A percentile compares a stretch with the other conserved stretches of the same genome.
Evolutionary conservation across 2,113 vertebrate genomes (phyloP).

Genomic region (Prunella himalayana): DNA sequence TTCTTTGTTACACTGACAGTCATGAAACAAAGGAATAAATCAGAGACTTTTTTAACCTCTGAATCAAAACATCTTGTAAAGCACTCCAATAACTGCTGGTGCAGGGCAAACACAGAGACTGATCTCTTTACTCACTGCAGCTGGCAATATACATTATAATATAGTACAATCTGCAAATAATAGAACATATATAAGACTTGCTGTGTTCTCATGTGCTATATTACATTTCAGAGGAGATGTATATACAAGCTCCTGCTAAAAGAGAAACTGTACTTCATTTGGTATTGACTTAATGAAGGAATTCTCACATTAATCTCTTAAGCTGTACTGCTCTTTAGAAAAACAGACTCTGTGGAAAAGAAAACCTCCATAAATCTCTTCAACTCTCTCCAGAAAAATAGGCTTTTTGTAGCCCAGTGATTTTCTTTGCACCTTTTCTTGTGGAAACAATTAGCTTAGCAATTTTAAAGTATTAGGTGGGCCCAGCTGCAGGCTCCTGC

Average conservation of each 20-base stretch:
- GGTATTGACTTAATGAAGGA: slow-evolving; percentile 53
- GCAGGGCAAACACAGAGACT: background rate
- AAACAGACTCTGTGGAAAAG: slow-evolving; percentile 45
- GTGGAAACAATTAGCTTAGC: slow-evolving; percentile 58
- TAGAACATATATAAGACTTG: background rate
- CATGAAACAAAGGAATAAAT: background rate
- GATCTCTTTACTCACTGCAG: background rate
- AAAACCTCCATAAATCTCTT: slow-evolving; percentile 47
- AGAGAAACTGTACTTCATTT: slow-evolving; percentile 23
- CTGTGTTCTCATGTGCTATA: background rate
- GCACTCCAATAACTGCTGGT: background rate
- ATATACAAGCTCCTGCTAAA: background rate
- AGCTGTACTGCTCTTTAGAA: slow-evolving; percentile 28
- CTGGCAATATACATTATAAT: background rate
- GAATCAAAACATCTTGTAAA: background rate
- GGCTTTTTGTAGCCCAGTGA: slow-evolving; percentile 28
- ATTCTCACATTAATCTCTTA: slow-evolving; percentile 62
- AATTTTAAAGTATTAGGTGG: slow-evolving; percentile 27
- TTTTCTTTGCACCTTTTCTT: slow-evolving; percentile 57
- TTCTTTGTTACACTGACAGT: background rate
- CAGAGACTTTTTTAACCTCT: background rate
- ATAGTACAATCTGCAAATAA: background rate
- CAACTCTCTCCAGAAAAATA: slow-evolving; percentile 8
- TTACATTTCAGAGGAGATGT: background rate
- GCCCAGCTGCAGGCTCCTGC: slow-evolving; percentile 4